These are phyloP conservation scores for Dunckerocampus dactyliophorus DNA, from an alignment of 2,113 vertebrate species.

Conservation along the genomic window DNA sequence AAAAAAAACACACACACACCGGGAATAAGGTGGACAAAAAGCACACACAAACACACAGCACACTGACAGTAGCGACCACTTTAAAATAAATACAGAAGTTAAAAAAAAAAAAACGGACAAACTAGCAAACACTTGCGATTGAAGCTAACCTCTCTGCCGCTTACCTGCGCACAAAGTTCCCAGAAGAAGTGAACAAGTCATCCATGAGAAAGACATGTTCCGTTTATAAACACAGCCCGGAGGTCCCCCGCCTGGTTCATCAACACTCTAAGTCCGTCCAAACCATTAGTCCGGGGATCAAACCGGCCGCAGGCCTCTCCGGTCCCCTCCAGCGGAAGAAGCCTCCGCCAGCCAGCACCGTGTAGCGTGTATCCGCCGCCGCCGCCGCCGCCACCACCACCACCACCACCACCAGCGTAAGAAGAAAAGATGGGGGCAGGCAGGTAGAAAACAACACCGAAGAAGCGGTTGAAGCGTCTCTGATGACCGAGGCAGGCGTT, in stretches of 20 bases:
- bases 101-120: not conserved
- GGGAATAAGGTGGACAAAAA: not conserved
- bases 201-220: slow-evolving; percentile 84
- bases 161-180: slow-evolving; percentile 88
- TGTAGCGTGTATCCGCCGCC: slow-evolving; percentile 60
- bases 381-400: too few relatives aligned
- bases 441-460: not conserved
- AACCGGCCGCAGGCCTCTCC: slow-evolving; percentile 60
- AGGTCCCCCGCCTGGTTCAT: slow-evolving; percentile 53
- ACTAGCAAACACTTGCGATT: slow-evolving; percentile 5
- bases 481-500: slow-evolving; percentile 9
- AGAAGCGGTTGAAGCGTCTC: slow-evolving; percentile 4
- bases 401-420: not conserved
- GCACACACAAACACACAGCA: slow-evolving; percentile 5
- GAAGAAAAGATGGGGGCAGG: not conserved
- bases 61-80: not conserved
- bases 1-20: not conserved
- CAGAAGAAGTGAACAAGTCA: slow-evolving; percentile 84
- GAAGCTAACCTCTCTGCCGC: slow-evolving; percentile 9
- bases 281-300: slow-evolving; percentile 51
- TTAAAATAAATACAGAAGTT: not conserved
- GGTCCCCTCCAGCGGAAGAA: slow-evolving; percentile 49
- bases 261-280: slow-evolving; percentile 58
- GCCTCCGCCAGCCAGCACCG: slow-evolving; percentile 25
- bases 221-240: slow-evolving; percentile 52